Percentiles rank a stretch among this genome's conserved stretches.
These are phyloP conservation scores for Papilio demoleus DNA, from an alignment of 2,888 invertebrate species.

Conservation along the genomic window DNA sequence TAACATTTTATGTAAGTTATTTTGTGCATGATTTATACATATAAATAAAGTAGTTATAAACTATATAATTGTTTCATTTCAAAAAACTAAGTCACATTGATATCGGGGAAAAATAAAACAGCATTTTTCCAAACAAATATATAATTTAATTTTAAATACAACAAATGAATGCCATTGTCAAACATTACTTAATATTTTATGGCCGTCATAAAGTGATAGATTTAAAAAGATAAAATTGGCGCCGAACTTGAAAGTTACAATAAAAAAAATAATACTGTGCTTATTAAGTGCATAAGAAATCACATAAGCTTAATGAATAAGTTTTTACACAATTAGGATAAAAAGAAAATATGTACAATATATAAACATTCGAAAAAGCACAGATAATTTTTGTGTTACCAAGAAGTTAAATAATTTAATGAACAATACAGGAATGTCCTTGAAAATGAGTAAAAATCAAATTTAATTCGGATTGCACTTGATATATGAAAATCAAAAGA, in stretches of 20 bases:
- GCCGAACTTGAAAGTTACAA: neutral
- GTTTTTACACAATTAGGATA: neutral
- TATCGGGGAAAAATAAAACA: neutral
- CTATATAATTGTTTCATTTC: constrained; percentile 1
- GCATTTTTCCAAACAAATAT: constrained; percentile 36
- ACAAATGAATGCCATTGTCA: constrained; percentile 32
- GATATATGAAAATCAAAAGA: neutral
- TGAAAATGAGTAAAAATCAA: neutral
- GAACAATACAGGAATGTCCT: neutral
- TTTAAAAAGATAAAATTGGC: neutral
- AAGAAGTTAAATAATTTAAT: neutral
- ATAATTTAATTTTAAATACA: constrained; percentile 31
- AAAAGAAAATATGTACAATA: neutral
- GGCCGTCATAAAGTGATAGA: neutral
- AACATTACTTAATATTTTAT: constrained; percentile 22
- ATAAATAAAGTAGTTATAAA: neutral
- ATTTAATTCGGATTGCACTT: constrained; percentile 5
- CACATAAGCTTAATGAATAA: constrained; percentile 11
- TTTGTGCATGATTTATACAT: constrained; percentile 1
- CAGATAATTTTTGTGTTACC: neutral
- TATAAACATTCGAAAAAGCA: neutral
- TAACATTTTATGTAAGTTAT: neutral
- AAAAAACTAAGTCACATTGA: neutral
- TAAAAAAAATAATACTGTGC: constrained; percentile 23
- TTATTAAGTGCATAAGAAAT: constrained; percentile 5